phyloP scores from a whole-genome alignment of 2,113 vertebrate genomes.

The Nibea albiflora region DNA sequence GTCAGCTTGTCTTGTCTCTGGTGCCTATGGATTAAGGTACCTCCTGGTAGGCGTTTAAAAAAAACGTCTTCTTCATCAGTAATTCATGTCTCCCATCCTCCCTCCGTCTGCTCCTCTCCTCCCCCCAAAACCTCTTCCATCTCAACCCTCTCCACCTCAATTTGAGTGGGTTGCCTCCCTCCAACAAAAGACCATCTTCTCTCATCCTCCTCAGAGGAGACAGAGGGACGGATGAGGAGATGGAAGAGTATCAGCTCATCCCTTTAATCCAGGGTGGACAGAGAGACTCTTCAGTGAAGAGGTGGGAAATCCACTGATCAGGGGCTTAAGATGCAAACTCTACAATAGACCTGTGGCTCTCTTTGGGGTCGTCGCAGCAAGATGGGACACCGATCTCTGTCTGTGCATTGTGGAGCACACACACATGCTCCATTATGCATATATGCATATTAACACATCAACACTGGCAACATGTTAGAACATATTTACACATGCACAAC shows the following conservation, averaged over 20 bases:
- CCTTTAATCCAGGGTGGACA: constrained; percentile 79
- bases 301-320: constrained; percentile 79
- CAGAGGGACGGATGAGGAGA: constrained; percentile 70
- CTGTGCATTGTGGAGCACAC: constrained; percentile 31
- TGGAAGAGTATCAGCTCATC: constrained; percentile 77
- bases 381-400: constrained; percentile 47
- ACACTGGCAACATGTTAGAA: neutral
- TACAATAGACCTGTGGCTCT: constrained; percentile 67
- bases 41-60: constrained; percentile 45
- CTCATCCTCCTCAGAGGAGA: constrained; percentile 65
- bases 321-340: constrained; percentile 75
- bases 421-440: constrained; percentile 24
- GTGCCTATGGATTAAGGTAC: constrained; percentile 25
- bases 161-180: constrained; percentile 62
- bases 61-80: constrained; percentile 55
- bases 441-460: constrained; percentile 2
- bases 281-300: constrained; percentile 81
- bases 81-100: constrained; percentile 55
- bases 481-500: neutral
- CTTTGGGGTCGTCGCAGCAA: constrained; percentile 69
- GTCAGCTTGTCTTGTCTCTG: neutral
- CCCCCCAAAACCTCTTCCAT: constrained; percentile 34
- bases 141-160: constrained; percentile 42
- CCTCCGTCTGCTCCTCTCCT: constrained; percentile 53
- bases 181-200: constrained; percentile 80